Evolutionary conservation across 2,797 vertebrate species (phyloP), one percentile per base, ranked within the genome.

Genomic region (Geotrypetes seraphini): DNA sequence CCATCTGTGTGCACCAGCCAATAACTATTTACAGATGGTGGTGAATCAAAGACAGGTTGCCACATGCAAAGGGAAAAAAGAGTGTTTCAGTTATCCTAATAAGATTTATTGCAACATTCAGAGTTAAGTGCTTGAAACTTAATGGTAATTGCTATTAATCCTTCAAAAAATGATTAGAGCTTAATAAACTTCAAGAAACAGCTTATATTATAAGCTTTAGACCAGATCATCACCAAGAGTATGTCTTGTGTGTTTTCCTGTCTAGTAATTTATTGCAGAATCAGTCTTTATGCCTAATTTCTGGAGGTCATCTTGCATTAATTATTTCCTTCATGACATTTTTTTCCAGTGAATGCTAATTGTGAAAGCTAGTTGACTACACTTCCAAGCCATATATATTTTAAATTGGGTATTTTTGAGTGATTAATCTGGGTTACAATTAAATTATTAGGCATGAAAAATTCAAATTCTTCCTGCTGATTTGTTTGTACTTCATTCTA

Each of bases 11-110:
- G 81, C 81, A 78, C 75, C 74, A 78, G 71, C 83, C 80, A 83
- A 76, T 96, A 94, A 92, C 87, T 88, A 86, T 71, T 79, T 93
- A 74, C 93, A 97, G 92, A 96, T 96, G 92, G 90, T 65, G 81
- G 67, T 82, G 73, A 86, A 87, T 86, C 72, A 67, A 71, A 87
- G 87, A 88, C 91, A 93, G 92, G 92, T 96, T 96, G 87, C 86
- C 84, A 87, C 83, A 88, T 82, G 69, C 56, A 65, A 75, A n/a
- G n/a, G n/a, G n/a, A n/a, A n/a, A n/a, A 62, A 74, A 87, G 83
- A 87, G 80, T 75, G 82, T 89, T 91, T 90, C 71, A 83, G 88
- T 90, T 92, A 87, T 89, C 92, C 91, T 88, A 91, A 85, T 87
- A 91, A 91, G 90, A 92, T 92, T 91, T 91, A 92, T 91, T 84